A percentile compares a stretch with the other conserved stretches of the same genome.
phyloP scores from a whole-genome alignment of 2,888 invertebrate species.

The Mythimna lalbum region DNA sequence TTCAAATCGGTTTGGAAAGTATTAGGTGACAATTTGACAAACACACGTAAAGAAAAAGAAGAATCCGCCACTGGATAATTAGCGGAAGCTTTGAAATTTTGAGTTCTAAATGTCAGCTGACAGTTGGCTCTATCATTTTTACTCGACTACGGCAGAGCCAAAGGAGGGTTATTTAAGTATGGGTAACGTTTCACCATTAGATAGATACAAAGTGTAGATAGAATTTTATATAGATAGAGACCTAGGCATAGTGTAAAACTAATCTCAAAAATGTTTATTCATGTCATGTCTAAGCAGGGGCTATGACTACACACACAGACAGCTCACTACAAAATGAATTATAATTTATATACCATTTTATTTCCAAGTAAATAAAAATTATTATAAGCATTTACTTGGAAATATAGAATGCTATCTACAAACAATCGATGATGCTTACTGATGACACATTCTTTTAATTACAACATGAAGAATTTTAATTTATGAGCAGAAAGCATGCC shows the following conservation, averaged over 20 bases:
- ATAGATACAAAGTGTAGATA: not conserved
- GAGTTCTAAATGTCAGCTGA: too few species aligned
- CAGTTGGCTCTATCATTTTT: too few species aligned
- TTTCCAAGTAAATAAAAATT: too few species aligned
- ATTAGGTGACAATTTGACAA: too few species aligned
- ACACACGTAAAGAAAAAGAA: too few species aligned
- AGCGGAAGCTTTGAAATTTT: too few species aligned
- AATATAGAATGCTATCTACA: not conserved
- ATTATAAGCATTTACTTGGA: not conserved
- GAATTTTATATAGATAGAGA: not conserved
- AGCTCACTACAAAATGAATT: too few species aligned
- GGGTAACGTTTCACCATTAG: not conserved
- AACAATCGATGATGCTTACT: not conserved
- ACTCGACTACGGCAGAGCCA: too few species aligned
- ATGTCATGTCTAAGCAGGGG: not conserved
- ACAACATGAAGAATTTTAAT: not conserved
- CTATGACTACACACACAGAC: not conserved
- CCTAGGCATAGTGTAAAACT: not conserved
- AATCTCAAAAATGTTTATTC: not conserved
- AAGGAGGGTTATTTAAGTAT: too few species aligned
- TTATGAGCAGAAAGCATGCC: slow-evolving; percentile 1
- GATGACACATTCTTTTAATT: slow-evolving; percentile 16
- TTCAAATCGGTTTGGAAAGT: too few species aligned
- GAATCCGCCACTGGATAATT: too few species aligned
- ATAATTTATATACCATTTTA: too few species aligned